Evolutionary conservation across 2,888 invertebrate genomes (phyloP), one percentile per base, ranked within the genome.

Genomic region (Drosophila demipolita): DNA sequence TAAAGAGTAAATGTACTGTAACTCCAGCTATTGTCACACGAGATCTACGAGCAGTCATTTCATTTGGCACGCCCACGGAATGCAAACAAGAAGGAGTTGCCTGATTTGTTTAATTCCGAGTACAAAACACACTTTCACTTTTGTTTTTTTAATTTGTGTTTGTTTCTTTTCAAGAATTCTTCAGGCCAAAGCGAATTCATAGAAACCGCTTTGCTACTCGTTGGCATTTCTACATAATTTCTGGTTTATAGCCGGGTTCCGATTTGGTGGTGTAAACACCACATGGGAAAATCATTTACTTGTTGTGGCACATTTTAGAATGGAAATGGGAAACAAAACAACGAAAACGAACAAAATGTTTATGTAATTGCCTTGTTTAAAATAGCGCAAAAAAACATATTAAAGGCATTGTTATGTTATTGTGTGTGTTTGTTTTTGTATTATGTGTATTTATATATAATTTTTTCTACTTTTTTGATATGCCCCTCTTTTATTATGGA

Each of bases 51-150:
- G 17, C 54, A 45, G 52, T n/a, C 38, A 17, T 33, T 50, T 29
- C 70, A 29, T 62, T 60, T 36, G 49, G 50, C 54, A 79, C 77
- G 77, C 79, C 77, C 66, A 78, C 75, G 26, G 45, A 48, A 36
- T 67, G 63, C 52, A 50, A 45, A 11, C 55, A 60, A 69, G 54
- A 75, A 66, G 75, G 59, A 79, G 74, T 63, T 38, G 29, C 8
- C 35, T 55, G 52, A 33, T 36, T 40, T 32, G 45, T 33, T 35
- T 61, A 35, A 55, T 15, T 38, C n/a, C 38, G 38, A 38, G 55
- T 40, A 38, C 29, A 59, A 68, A 65, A 82, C 75, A 66, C 90
- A 87, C 87, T 87, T 87, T 87, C 87, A 87, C 87, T 87, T 86
- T 80, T 78, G 42, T 63, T 50, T 63, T 23, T 23, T 40, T 62